Conservation (phyloP, 2,797 vertebrate genomes). For the Todus mexicanus region DNA sequence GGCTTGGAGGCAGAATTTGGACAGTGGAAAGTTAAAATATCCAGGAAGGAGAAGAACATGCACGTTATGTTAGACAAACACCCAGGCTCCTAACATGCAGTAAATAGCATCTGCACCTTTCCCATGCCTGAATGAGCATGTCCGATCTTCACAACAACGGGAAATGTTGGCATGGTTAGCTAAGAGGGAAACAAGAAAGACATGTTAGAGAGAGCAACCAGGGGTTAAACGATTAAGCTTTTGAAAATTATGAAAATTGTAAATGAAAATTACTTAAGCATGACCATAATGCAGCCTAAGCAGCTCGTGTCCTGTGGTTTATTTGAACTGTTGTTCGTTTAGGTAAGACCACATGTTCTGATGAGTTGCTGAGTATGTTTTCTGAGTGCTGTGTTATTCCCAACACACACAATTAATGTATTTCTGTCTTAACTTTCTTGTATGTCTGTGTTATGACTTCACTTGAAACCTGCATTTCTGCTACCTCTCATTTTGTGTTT, state of each 20-base stretch:
- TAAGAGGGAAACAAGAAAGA: slow-evolving; percentile 64
- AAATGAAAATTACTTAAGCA: neutral
- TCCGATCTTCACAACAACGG: slow-evolving; percentile 98
- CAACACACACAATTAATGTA: neutral
- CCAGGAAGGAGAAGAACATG: neutral
- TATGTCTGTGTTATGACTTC: neutral
- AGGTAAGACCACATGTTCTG: neutral
- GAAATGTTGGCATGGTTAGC: slow-evolving; percentile 94
- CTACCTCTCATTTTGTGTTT: neutral
- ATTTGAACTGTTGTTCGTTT: too few relatives aligned
- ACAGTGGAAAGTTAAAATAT: neutral
- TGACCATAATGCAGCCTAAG: neutral
- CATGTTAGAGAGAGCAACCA: neutral
- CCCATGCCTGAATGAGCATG: slow-evolving; percentile 99
- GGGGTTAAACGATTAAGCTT: neutral
- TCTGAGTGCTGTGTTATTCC: neutral
- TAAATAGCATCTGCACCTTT: slow-evolving; percentile 82
- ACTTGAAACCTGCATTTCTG: neutral
- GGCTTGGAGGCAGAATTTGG: neutral
- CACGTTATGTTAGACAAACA: neutral
- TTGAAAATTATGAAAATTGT: neutral
- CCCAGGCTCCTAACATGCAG: slow-evolving; percentile 13
- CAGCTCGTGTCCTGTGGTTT: neutral
- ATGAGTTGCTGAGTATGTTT: neutral
- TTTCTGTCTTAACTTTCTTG: neutral